Evolutionary conservation across 1,140 invertebrate genomes (phyloP), one percentile per base, ranked within the genome.

Genomic region (Drosophila orosa): DNA sequence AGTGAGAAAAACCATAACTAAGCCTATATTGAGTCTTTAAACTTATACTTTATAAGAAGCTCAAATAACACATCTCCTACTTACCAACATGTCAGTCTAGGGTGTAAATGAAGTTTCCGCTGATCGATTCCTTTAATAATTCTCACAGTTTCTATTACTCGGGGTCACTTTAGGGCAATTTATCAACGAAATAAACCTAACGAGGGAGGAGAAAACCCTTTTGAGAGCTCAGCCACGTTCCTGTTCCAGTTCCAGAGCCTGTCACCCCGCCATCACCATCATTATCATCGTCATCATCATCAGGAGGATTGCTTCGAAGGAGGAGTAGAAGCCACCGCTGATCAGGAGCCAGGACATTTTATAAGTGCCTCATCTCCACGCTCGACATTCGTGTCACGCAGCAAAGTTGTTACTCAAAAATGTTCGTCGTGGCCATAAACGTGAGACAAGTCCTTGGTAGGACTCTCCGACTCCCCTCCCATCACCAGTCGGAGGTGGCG

Each of bases 321-420:
- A 29, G 27, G 37, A 15, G 48, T 3, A 9, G 48, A 8, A 35
- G 2, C 29, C 56, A 45, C 45, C 67, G 62, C 62, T 79, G 72
- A 76, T 76, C 74, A 76, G 72, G 74, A 76, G 74, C 62, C 73
- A 76, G 59, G 74, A 75, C 60, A 79, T 79, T 83, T 74, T 74
- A 74, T 62, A 74, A 79, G 66, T 57, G 48, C 58, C 71, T 47
- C 74, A 54, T 9, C 50, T 35, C 31, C 50, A 35, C 54, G 63
- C 68, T 85, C 67, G 37, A 44, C 67, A 87, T 86, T 87, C 83
- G 83, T 86, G 79, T 86, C 83, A 86, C 83, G 83, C 83, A 83
- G 83, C 83, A 86, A 87, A 87, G 83, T 87, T 86, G 83, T 86
- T 86, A 83, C 83, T 86, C 83, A 87, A 86, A 86, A 87, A 86